Evolutionary conservation across 64 coral and sea anemone genomes (phyloP).

Genomic region (Stichodactyla helianthus): DNA sequence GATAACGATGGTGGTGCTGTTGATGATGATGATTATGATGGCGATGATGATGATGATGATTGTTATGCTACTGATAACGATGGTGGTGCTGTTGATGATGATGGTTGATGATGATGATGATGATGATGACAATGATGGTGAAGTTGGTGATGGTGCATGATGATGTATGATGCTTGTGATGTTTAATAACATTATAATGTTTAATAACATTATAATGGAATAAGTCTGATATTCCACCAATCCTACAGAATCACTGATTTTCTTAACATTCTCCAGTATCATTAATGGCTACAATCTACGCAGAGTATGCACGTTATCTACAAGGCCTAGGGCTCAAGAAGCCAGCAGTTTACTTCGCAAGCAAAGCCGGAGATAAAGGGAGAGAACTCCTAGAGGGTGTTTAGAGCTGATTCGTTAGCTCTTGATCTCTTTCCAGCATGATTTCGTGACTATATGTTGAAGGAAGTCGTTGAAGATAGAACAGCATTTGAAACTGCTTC

Average conservation of each 20-base stretch:
- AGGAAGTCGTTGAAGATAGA: too few relatives aligned
- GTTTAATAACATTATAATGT: too few relatives aligned
- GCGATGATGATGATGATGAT: neutral
- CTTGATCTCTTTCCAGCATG: too few relatives aligned
- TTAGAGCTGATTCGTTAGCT: neutral
- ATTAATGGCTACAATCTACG: slow-evolving; percentile 64
- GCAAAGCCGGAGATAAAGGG: slow-evolving; percentile 69
- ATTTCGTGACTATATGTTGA: too few relatives aligned
- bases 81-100: neutral
- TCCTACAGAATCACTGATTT: neutral
- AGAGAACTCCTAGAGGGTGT: slow-evolving; percentile 64
- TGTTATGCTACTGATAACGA: too few relatives aligned
- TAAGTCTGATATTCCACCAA: neutral
- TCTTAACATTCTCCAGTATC: slow-evolving; percentile 67
- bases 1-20: too few relatives aligned
- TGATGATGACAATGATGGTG: neutral
- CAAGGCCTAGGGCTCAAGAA: slow-evolving; percentile 86
- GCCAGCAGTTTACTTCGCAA: slow-evolving; percentile 72
- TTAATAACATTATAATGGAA: neutral
- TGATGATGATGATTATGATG: too few relatives aligned
- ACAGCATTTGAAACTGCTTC: too few relatives aligned
- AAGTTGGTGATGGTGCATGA: too few relatives aligned
- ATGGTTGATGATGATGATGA: neutral
- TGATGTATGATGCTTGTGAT: too few relatives aligned
- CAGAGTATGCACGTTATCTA: slow-evolving; percentile 91